A percentile compares a stretch with the other conserved stretches of the same genome.
These are phyloP conservation scores for Euura lappo DNA, from an alignment of 1,140 invertebrate species.

Conservation along the genomic window DNA sequence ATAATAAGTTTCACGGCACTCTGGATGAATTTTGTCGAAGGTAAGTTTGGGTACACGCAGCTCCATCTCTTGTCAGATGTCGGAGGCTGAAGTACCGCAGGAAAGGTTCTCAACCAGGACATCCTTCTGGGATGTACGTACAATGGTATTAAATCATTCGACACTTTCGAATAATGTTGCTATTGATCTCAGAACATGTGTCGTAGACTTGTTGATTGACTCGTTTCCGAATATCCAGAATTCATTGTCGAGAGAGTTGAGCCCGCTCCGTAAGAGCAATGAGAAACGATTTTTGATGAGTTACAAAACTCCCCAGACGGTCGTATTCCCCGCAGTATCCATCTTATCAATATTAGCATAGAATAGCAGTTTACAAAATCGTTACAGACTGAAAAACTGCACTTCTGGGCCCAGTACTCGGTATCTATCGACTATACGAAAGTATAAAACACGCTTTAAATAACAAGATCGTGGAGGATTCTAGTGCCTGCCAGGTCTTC, in stretches of 20 bases:
- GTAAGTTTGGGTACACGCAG: conserved; percentile 21
- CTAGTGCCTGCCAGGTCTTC: too few relatives aligned
- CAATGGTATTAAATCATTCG: too few relatives aligned
- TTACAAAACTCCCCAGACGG: conserved; percentile 41
- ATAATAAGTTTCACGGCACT: too few relatives aligned
- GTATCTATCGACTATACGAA: conserved; percentile 49
- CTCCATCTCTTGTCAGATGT: conserved; percentile 42
- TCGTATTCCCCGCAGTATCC: conserved; percentile 33
- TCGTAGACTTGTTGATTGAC: too few relatives aligned
- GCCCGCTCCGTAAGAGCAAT: conserved; percentile 22
- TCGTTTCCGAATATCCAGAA: too few relatives aligned
- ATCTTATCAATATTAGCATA: conserved; percentile 59
- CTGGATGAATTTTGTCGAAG: neutral
- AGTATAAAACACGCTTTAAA: conserved; percentile 51
- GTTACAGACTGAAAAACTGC: conserved; percentile 50
- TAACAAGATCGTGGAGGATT: conserved; percentile 25
- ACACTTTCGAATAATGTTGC: too few relatives aligned
- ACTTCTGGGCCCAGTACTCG: conserved; percentile 52
- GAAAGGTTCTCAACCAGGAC: conserved; percentile 32
- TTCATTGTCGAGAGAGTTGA: neutral
- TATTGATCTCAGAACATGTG: too few relatives aligned
- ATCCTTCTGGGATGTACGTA: neutral
- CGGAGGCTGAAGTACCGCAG: conserved; percentile 23
- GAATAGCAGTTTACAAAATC: conserved; percentile 59
- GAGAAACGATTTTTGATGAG: conserved; percentile 46